These are phyloP conservation scores for Mylabris phalerata DNA, from an alignment of 1,140 invertebrate species.

Conservation along the genomic window DNA sequence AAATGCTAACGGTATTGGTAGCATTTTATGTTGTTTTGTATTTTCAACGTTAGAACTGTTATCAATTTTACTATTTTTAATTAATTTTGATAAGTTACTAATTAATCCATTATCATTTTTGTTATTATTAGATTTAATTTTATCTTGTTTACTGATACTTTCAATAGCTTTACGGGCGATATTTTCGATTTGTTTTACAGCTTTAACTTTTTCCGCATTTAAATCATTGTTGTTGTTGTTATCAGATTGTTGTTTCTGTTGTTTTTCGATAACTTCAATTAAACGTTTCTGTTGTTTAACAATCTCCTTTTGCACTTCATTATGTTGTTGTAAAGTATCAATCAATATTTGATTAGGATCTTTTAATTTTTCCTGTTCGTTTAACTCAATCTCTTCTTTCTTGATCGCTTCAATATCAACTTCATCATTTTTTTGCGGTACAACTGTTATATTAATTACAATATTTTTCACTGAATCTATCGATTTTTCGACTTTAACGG, in stretches of 20 bases:
- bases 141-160: constrained; percentile 27
- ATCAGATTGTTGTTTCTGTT: constrained; percentile 19
- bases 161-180: constrained; percentile 36
- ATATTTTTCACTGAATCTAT: not conserved
- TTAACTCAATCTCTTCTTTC: constrained; percentile 49
- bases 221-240: constrained; percentile 25
- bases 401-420: constrained; percentile 45
- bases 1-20: constrained; percentile 18
- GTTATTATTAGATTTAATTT: not conserved
- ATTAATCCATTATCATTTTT: not conserved
- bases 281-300: constrained; percentile 46
- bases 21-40: not conserved
- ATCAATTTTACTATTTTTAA: not conserved
- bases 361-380: constrained; percentile 40
- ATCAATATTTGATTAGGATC: constrained; percentile 44
- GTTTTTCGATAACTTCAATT: constrained; percentile 28
- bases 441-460: too few species aligned
- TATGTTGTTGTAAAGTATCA: constrained; percentile 49
- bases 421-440: constrained; percentile 25
- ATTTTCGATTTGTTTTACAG: constrained; percentile 33
- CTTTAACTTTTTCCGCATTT: constrained; percentile 28
- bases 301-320: constrained; percentile 47
- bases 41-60: constrained; percentile 21
- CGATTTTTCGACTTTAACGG: not conserved
- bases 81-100: not conserved